Conservation (phyloP, 2,113 vertebrate species). For the Ceyx margarethae region DNA sequence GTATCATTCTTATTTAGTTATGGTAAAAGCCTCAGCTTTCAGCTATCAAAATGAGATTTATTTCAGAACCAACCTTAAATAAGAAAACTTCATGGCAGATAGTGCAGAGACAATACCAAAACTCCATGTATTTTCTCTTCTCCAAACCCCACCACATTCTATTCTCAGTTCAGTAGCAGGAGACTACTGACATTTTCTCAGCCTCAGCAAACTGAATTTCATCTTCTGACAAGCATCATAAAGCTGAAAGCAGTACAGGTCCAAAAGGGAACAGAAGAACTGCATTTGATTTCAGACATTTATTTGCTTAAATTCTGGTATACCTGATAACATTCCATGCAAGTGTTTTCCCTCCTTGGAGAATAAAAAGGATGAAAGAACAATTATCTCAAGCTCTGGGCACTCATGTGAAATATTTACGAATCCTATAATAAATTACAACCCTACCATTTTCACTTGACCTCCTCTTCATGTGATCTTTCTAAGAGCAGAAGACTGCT, state of each 20-base stretch:
- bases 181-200: conserved; percentile 17
- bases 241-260: conserved; percentile 6
- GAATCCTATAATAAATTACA: conserved; percentile 2
- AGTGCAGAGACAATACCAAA: background rate
- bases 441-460: background rate
- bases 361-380: background rate
- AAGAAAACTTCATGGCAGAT: background rate
- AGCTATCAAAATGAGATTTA: background rate
- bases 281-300: background rate
- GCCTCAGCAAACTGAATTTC: conserved; percentile 25
- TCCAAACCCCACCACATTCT: background rate
- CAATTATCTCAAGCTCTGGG: background rate
- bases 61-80: background rate
- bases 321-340: background rate
- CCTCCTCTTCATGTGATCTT: background rate
- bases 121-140: background rate
- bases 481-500: background rate
- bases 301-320: background rate
- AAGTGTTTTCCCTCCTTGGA: background rate
- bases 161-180: conserved; percentile 1
- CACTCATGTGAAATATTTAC: background rate
- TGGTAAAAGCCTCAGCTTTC: background rate
- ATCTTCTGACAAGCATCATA: background rate
- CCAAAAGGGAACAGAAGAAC: conserved; percentile 16
- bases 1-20: background rate